Base-by-base conservation (phyloP, 2,888 invertebrate species). In the Ochropacha duplaris region DNA sequence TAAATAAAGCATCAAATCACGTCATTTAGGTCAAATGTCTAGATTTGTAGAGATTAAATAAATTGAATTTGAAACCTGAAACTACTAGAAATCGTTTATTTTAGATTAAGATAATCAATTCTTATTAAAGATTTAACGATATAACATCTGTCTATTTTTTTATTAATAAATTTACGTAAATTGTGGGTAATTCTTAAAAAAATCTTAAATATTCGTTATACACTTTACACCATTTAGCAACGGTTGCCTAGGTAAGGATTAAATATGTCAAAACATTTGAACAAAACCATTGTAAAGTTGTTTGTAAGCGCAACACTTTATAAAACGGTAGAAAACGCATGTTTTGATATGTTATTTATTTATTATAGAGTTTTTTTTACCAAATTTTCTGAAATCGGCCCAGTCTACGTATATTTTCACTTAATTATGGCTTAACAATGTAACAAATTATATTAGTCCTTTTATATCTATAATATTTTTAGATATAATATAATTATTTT, bases 381-480 rank as follows among this genome's bases (percentile, higher is more conserved):
- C 68, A 67, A 59, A 62, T 67, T 65, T 65, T 60, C 60, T 31
- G 57, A 64, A 60, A 54, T 56, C 63, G 71, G 71, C 86, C 83
- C 86, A 86, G 88, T 87, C 88, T 87, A 84, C 78, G 81, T 81
- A 76, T 16, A 39, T 19, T 44, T 44, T 44, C 4, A 19, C n/a
- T 1, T 16, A 44, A 16, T 19, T 44, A 44, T 8, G 19, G 44
- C 44, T 16, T n/a, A 9, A 36, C n/a, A 4, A 12, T 28, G 6
- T 28, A 28, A 14, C 39, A 44, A 44, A 44, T 57, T 73, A 70
- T 14, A 14, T 5, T 34, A 34, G 34, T 36, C 4, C 4, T n/a
- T 31, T 31, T 1, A 12, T 31, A 31, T 36, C n/a, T 9, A 1
- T 36, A n/a, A n/a, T n/a, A n/a, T 36, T 5, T n/a, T 36, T 36